A percentile compares a stretch with the other conserved stretches of the same genome.
phyloP scores from a whole-genome alignment of 2,113 vertebrate genomes.

The Elephantulus edwardii region DNA sequence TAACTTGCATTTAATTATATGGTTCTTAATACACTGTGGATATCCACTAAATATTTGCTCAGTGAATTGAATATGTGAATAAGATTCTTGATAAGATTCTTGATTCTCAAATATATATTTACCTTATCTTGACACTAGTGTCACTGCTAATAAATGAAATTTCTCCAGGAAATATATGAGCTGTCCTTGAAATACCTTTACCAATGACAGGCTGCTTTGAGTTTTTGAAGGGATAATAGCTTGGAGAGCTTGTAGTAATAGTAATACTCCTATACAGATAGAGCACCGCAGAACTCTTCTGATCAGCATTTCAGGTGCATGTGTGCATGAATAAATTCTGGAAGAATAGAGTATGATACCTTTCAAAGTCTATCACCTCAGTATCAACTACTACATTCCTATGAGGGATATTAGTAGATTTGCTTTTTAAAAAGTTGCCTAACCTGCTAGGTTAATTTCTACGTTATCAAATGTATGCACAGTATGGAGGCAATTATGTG shows the following conservation, averaged over 20 bases:
- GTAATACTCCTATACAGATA: background rate
- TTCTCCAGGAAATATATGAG: conserved; percentile 15
- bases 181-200: conserved; percentile 19
- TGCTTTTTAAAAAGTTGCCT: conserved; percentile 26
- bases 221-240: background rate
- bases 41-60: conserved; percentile 45
- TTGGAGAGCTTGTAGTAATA: background rate
- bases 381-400: background rate
- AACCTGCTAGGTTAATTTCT: conserved; percentile 1
- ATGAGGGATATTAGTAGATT: background rate
- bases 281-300: background rate
- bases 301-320: background rate
- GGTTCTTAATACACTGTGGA: background rate
- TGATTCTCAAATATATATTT: conserved; percentile 57
- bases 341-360: background rate
- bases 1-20: conserved; percentile 46
- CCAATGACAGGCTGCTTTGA: background rate
- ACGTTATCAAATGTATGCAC: background rate
- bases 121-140: conserved; percentile 34
- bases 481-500: background rate
- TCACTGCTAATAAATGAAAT: conserved; percentile 47
- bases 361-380: background rate
- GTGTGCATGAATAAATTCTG: background rate
- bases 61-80: background rate
- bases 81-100: conserved; percentile 49